Evolutionary conservation across 2,797 vertebrate genomes (phyloP).

Genomic region (Xyrichtys novacula): DNA sequence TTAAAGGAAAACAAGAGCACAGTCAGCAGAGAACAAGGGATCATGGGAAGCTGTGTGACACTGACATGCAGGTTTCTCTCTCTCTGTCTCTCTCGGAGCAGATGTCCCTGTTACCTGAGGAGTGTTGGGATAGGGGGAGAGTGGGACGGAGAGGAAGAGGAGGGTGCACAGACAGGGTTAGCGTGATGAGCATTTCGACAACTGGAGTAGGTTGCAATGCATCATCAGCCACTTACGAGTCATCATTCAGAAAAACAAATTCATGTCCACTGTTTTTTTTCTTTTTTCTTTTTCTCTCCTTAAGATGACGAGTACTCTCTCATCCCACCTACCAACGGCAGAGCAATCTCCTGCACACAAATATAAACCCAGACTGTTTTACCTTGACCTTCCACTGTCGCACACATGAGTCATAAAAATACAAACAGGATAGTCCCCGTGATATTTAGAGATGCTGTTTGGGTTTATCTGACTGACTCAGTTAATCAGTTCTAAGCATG

Average conservation of each 20-base stretch:
- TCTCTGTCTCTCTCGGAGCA: conserved; percentile 86
- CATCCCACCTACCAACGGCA: conserved; percentile 25
- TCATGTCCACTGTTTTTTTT: conserved; percentile 41
- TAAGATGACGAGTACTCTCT: conserved; percentile 19
- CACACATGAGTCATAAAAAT: conserved; percentile 11
- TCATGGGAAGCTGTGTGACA: conserved; percentile 91
- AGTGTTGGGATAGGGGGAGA: conserved; percentile 59
- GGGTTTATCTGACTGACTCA: conserved; percentile 16
- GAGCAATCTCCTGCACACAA: conserved; percentile 5
- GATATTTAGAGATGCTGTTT: not conserved
- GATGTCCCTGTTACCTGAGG: conserved; percentile 86
- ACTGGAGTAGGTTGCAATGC: conserved; percentile 88
- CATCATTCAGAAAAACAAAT: conserved; percentile 65
- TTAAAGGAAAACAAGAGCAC: conserved; percentile 99
- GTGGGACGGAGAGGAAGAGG: conserved; percentile 59
- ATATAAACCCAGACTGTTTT: conserved; percentile 23
- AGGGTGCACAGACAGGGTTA: conserved; percentile 77
- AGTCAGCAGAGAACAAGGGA: conserved; percentile 99
- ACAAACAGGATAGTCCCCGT: not conserved
- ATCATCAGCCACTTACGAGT: conserved; percentile 85
- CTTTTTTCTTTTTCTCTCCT: conserved; percentile 4
- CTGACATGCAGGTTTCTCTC: conserved; percentile 90
- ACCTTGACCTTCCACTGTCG: conserved; percentile 31
- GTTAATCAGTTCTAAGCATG: conserved; percentile 7
- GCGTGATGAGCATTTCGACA: conserved; percentile 88